phyloP scores from a whole-genome alignment of 2,888 invertebrate species.

The Bombylius major region DNA sequence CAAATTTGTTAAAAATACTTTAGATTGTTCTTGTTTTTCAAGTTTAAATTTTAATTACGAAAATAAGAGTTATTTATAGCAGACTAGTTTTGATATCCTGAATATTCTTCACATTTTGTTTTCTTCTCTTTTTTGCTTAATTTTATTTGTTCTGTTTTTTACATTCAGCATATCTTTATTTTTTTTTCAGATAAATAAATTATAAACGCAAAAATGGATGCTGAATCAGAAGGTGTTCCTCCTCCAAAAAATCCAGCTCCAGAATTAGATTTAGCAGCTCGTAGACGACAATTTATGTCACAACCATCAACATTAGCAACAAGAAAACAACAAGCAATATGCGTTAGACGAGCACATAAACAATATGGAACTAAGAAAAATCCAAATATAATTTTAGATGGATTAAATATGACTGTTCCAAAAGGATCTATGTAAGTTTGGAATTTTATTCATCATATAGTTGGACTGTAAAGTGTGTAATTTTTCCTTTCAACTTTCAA shows the following conservation, averaged over 20 bases:
- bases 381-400: conserved; percentile 71
- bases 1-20: too few species aligned
- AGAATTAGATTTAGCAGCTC: conserved; percentile 40
- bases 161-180: too few species aligned
- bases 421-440: conserved; percentile 73
- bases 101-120: too few species aligned
- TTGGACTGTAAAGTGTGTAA: too few species aligned
- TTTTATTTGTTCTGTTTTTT: too few species aligned
- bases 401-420: conserved; percentile 83
- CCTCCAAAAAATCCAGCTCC: conserved; percentile 27
- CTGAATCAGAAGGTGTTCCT: conserved; percentile 34
- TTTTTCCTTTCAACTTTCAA: too few species aligned
- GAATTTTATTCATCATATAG: neutral
- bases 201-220: conserved; percentile 26
- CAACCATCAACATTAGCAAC: conserved; percentile 60
- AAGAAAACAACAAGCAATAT: conserved; percentile 68
- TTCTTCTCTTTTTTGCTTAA: too few species aligned
- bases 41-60: too few species aligned
- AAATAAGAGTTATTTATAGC: too few species aligned
- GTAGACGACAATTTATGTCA: conserved; percentile 43
- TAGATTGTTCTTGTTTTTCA: too few species aligned
- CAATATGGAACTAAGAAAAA: conserved; percentile 68
- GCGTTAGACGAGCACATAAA: conserved; percentile 71
- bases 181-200: too few species aligned
- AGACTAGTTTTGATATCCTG: too few species aligned